phyloP scores from a whole-genome alignment of 2,113 vertebrate species.

The Ivindomyrus marchei region DNA sequence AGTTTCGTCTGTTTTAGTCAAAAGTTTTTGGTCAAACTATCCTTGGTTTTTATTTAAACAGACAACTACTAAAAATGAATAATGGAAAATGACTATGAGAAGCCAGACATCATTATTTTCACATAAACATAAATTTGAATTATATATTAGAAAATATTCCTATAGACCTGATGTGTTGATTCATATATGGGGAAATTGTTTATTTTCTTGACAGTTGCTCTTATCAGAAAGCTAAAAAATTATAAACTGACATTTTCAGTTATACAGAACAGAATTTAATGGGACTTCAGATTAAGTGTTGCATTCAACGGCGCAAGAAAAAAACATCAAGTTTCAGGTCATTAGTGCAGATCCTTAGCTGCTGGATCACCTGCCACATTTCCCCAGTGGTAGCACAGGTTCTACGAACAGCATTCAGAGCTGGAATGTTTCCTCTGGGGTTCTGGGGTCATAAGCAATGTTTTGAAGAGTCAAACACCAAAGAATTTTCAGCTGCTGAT shows the following conservation, averaged over 20 bases:
- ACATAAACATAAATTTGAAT: slow-evolving; percentile 1
- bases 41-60: neutral
- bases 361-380: neutral
- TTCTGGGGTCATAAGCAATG: neutral
- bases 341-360: neutral
- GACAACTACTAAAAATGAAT: neutral
- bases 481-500: neutral
- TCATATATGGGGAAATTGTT: neutral
- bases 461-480: neutral
- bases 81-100: neutral
- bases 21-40: neutral
- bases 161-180: neutral
- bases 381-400: neutral
- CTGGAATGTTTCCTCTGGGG: neutral
- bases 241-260: neutral
- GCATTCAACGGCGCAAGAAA: neutral
- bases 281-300: neutral
- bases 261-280: neutral
- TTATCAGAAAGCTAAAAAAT: neutral
- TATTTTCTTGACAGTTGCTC: slow-evolving; percentile 4
- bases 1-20: neutral
- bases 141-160: neutral
- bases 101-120: neutral
- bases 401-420: neutral
- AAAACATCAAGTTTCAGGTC: neutral